Evolutionary conservation across 92 coral and sea anemone genomes (phyloP), one percentile per base, ranked within the genome.

Genomic region (Phymanthus crucifer): DNA sequence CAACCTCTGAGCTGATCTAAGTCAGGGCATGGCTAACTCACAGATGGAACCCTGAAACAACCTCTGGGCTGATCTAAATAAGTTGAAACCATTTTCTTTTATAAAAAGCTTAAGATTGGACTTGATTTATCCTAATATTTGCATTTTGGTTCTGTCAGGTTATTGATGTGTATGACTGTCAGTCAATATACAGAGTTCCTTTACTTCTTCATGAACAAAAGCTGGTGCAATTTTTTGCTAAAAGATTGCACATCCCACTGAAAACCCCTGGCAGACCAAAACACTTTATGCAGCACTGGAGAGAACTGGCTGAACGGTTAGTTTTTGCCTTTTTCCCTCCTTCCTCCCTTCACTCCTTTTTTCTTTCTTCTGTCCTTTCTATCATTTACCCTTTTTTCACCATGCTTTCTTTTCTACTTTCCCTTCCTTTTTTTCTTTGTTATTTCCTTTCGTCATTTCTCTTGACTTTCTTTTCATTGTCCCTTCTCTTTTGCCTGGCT

Each of bases 121-220:
- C 14, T 48, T 13, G n/a, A n/a, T 4, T 27, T 7, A 12, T 11
- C 38, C 71, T 27, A 29, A 29, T n/a, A 67, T 31, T 75, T 34
- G 64, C 12, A 32, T 23, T 71, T 36, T 71, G n/a, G 27, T 66
- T 19, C 27, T 87, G 27, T 43, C 69, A 94, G 99, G 99, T 95
- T 23, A 89, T 96, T 32, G 98, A 90, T 87, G 99, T 96, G 35
- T 95, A 93, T 33, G 99, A 96, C 86, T 96, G 99, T 69, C 85
- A 91, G 74, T 93, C 98, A 24, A 88, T 96, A 31, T 96, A 93
- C 86, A 84, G 99, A 58, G 99, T 96, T 1, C 99, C 99, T 16
- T 43, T 93, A 31, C 90, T 96, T 35, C 76, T 96, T 52, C 81
- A 90, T 45, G 75, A 80, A 24, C 99, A 96, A 73, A 88, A 88